Evolutionary conservation across 2,797 vertebrate genomes (phyloP), one percentile per base, ranked within the genome.

Genomic region (Phrynocephalus vlangalii): DNA sequence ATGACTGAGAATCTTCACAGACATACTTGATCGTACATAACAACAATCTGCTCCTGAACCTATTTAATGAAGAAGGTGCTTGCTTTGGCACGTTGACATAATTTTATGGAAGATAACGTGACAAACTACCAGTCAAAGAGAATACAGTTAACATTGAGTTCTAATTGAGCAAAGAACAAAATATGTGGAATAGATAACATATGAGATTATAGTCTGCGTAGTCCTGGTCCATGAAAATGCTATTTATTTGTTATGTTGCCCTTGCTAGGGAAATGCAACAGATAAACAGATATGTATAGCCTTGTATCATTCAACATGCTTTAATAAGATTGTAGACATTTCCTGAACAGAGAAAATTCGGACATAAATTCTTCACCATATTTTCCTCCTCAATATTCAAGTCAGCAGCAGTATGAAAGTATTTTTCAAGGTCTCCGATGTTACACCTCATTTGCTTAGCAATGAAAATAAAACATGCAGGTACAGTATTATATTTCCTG

Each of bases 31-130:
- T 13, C 13, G 52, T 13, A 13, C 52, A 56, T 56, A 56, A 56
- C 52, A 56, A 56, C 52, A 56, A 56, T 56, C 22, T 79, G 71
- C 88, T 33, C 28, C 3, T n/a, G 87, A 48, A 44, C 15, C n/a
- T 52, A 90, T 20, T 83, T 84, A 73, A 81, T 86, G 85, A 93
- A 93, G 20, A 87, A 92, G 82, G 11, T 44, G n/a, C n/a, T 85
- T 10, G n/a, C 79, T 77, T 70, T 79, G 13, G 52, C 68, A 66
- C 7, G 80, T 86, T 82, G 15, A 38, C 79, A 67, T 44, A 56
- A 87, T 81, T 79, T 26, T 60, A 87, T 22, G 16, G 50, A 79
- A 30, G 1, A 50, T 72, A 76, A 0, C 87, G 73, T 90, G 60
- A 91, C 82, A 84, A 89, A 88, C 22, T 79, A 28, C 79, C 81